phyloP scores from a whole-genome alignment of 2,113 vertebrate genomes.

The Antechinus stuartii region DNA sequence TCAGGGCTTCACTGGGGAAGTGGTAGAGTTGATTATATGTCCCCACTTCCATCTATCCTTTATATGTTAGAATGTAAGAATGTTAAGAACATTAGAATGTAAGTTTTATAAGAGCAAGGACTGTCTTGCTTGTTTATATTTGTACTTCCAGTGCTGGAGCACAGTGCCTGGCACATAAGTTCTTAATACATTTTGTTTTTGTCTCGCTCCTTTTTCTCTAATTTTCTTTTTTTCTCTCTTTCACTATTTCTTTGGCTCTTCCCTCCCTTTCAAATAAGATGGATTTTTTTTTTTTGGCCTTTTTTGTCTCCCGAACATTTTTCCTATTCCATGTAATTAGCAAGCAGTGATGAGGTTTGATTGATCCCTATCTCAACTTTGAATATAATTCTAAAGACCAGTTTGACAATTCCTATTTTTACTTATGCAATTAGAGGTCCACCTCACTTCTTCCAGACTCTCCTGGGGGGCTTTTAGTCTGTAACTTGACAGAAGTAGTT shows the following conservation, averaged over 20 bases:
- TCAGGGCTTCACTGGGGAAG: no score
- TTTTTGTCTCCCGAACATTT: neutral
- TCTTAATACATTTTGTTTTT: neutral
- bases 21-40: no score
- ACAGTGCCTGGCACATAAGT: neutral
- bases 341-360: neutral
- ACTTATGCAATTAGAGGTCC: no score
- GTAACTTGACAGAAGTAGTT: no score
- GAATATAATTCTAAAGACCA: neutral
- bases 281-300: neutral
- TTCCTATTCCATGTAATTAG: neutral
- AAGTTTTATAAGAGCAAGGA: neutral
- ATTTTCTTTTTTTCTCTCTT: no score
- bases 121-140: neutral
- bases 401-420: neutral
- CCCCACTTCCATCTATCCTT: no score
- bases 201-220: no score
- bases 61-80: no score
- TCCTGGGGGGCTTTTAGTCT: neutral
- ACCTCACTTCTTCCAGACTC: neutral
- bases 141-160: neutral
- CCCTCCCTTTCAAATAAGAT: neutral
- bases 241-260: neutral
- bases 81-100: neutral
- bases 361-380: neutral